Evolutionary conservation across 2,113 vertebrate genomes (phyloP), one percentile per base, ranked within the genome.

Genomic region (Penelope pileata): DNA sequence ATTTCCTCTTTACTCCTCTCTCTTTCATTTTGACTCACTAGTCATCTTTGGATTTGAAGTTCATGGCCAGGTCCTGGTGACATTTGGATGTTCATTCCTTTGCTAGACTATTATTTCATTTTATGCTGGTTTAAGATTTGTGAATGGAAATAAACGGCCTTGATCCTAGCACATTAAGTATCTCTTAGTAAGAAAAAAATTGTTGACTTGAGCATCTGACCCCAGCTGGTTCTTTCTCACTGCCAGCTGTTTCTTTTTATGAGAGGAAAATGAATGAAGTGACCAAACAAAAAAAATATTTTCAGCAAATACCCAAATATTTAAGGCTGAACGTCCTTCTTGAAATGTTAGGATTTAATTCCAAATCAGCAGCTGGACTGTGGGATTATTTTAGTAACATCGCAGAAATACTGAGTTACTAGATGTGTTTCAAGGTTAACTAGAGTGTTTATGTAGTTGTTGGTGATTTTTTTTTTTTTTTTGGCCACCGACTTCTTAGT

Each of bases 291-390:
- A 88, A 91, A 88, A 19, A 77, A 32, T 77, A 75, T 83, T 93
- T 91, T 79, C 85, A 74, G 59, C 47, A 66, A 85, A 16, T 45
- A 58, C 10, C 38, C 76, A 90, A 83, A 88, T 53, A 88, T 22
- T 63, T 67, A 67, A 73, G 64, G 51, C 45, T 80, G 66, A 90
- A 83, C 48, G 81, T 86, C 92, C 72, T 93, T 47, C 63, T 86
- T 70, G 68, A 64, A 64, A 54, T 86, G 64, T 73, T 80, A 84
- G 59, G 24, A 54, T 22, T 48, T 45, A 29, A 63, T 90, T 95
- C 69, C 68, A 86, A 88, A 75, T 14, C 64, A 95, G 42, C 76
- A 83, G 64, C 60, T 94, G 90, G 80, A 93, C 16, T 50, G 80
- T 74, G 86, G 72, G 47, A 54, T 90, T 86, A 51, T 95, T 91